Evolutionary conservation across 1,140 invertebrate genomes (phyloP), one percentile per base, ranked within the genome.

Genomic region (Pomacea maculata): DNA sequence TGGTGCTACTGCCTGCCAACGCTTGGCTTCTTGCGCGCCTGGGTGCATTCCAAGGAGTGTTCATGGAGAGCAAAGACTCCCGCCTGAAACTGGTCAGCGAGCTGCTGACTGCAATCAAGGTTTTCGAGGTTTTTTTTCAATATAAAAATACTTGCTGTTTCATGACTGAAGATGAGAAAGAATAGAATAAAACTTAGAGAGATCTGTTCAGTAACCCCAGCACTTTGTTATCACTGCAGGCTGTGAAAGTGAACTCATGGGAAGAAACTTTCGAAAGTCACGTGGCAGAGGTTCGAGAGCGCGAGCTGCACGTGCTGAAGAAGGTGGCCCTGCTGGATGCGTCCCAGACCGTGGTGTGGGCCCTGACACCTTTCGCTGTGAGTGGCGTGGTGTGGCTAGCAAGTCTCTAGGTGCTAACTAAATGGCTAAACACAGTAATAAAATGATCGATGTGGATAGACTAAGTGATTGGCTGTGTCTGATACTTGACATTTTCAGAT

Each of bases 11-110:
- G 34, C 75, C 75, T 19, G 34, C 67, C 7, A 77, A 77, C 63
- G 75, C 63, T 2, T 77, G 75, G 63, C 64, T 77, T 4, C 64
- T 77, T 61, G 21, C 63, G 19, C 21, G 75, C 6, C 63, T 77
- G 11, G 75, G 75, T 3, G 6, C 25, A 10, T 17, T 77, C 12
- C 75, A 77, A 29, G 67, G 63, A 15, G 14, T 15, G 2, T 63
- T 77, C 25, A 67, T 77, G 75, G 75, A 77, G 34, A 63, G 65
- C 75, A 67, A 67, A 34, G 75, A 77, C 75, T 45, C 61, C 63
- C 52, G 75, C 52, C 75, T 77, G 61, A 77, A 77, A 29, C 61
- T 64, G 29, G 12, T 77, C 29, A 77, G 63, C 52, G 63, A 77
- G 11, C 64, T 77, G 29, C 17, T 77, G 29, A 25, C 61, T 21